phyloP scores from a whole-genome alignment of 2,797 vertebrate genomes.

The Xyrichtys novacula region DNA sequence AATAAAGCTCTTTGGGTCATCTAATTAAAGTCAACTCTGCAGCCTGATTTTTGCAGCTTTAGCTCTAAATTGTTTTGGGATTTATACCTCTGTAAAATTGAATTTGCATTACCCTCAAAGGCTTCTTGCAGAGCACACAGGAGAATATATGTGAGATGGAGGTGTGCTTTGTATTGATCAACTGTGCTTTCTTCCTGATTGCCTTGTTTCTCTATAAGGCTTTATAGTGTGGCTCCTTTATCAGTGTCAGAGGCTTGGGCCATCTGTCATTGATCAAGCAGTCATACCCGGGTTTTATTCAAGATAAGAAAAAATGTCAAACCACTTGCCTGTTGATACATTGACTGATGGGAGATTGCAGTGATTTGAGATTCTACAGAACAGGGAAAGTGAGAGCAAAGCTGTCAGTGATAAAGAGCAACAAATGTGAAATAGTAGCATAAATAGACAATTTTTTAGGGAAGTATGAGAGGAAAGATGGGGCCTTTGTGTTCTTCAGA shows the following conservation, averaged over 20 bases:
- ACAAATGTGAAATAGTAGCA: slow-evolving; percentile 25
- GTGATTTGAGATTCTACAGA: slow-evolving; percentile 25
- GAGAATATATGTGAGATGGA: slow-evolving; percentile 11
- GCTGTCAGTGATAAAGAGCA: slow-evolving; percentile 26
- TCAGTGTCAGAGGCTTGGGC: slow-evolving; percentile 15
- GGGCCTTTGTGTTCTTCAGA: neutral
- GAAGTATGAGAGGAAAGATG: neutral
- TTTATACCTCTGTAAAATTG: no score
- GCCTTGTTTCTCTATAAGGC: slow-evolving; percentile 17
- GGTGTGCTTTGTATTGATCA: slow-evolving; percentile 49
- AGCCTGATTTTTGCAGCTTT: no score
- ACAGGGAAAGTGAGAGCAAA: slow-evolving; percentile 8
- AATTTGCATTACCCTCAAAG: neutral
- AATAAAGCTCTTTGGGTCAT: neutral
- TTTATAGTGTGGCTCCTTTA: slow-evolving; percentile 35
- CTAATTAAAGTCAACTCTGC: neutral
- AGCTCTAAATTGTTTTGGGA: no score
- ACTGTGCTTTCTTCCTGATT: neutral
- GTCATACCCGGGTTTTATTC: slow-evolving; percentile 40
- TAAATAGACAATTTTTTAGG: slow-evolving; percentile 22
- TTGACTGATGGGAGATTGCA: slow-evolving; percentile 22
- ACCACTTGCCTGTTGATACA: neutral
- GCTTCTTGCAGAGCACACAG: slow-evolving; percentile 5
- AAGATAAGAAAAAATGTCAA: slow-evolving; percentile 32
- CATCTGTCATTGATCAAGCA: slow-evolving; percentile 53